These are phyloP conservation scores for Anthoscopus minutus DNA, from an alignment of 2,113 vertebrate species.

Conservation along the genomic window DNA sequence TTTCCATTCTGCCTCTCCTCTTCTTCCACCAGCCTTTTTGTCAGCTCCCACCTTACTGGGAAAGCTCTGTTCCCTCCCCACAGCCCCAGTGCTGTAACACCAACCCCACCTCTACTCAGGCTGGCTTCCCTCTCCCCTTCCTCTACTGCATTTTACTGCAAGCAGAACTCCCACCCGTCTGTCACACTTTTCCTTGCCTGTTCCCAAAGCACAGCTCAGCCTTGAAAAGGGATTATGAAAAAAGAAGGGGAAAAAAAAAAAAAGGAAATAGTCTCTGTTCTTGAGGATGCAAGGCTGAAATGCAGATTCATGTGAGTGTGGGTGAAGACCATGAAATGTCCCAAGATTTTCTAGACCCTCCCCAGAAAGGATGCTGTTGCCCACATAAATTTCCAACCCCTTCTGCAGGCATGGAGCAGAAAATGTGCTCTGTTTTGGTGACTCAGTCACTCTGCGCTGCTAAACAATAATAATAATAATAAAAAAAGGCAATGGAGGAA, in stretches of 20 bases:
- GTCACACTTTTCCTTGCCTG: not conserved
- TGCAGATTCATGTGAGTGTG: not conserved
- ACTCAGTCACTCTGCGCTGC: not conserved
- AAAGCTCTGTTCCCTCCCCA: not conserved
- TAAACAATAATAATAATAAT: not conserved
- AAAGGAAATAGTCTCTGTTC: not conserved
- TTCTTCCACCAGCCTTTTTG: not conserved
- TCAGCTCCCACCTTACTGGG: not conserved
- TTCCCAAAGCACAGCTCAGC: not conserved
- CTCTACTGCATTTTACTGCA: not conserved
- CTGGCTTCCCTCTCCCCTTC: not conserved
- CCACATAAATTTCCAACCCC: not conserved
- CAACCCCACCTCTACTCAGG: not conserved
- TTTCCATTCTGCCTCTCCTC: not conserved
- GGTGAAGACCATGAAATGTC: not conserved
- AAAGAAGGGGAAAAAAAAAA: not conserved
- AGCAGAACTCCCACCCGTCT: not conserved
- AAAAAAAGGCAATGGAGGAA: accelerated
- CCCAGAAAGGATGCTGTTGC: not conserved
- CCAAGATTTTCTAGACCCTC: not conserved
- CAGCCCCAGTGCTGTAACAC: not conserved
- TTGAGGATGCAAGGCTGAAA: not conserved
- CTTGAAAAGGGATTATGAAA: not conserved
- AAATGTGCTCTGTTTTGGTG: not conserved
- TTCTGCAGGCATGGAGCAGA: accelerated